Base-by-base conservation (phyloP, 2,888 invertebrate genomes). In the Fragum sueziense region DNA sequence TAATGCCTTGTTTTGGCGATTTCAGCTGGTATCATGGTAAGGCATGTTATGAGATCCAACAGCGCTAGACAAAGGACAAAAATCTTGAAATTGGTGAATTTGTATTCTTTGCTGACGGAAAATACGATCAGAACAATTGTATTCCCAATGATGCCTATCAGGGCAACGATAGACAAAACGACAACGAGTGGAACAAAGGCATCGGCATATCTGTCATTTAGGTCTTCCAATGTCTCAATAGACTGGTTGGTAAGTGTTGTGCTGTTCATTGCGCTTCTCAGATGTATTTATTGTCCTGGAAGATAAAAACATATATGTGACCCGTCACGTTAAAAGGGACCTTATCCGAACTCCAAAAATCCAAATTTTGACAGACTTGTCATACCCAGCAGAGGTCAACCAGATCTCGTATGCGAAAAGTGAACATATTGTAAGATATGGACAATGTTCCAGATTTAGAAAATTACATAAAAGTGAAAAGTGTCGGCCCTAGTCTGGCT, bases 1-100 rank as follows among this genome's bases (percentile, higher is more conserved):
- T 69, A 76, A 59, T 70, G 51, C 31, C 61, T 41, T 9, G 67
- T 73, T 68, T 82, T 82, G 3, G 70, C 22, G 22, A 82, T 82
- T 47, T 82, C 82, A 4, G 68, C 78, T 20, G 82, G 82, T 27
- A 82, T 54, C 6, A 79, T 31, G 2, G 73, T 68, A 14, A 74
- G 61, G 47, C 82, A 82, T 2, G 78, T 67, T n/a, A 82, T n/a
- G 9, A 82, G 29, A 41, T 82, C 82, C 9, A 79, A 59, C n/a
- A 59, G 29, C 25, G 76, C 79, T 1, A 82, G 41, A 31, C 69
- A 73, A 2, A 79, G 47, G 1, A 79, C 82, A 68, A 82, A 82
- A 17, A 76, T 41, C 51, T 74, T 82, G 54, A 78, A 82, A 33
- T 82, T 82, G 27, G 74, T 79, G 22, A 67, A 57, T 52, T 34